Conservation (phyloP, 2,113 vertebrate species). For the Rhombomys opimus region DNA sequence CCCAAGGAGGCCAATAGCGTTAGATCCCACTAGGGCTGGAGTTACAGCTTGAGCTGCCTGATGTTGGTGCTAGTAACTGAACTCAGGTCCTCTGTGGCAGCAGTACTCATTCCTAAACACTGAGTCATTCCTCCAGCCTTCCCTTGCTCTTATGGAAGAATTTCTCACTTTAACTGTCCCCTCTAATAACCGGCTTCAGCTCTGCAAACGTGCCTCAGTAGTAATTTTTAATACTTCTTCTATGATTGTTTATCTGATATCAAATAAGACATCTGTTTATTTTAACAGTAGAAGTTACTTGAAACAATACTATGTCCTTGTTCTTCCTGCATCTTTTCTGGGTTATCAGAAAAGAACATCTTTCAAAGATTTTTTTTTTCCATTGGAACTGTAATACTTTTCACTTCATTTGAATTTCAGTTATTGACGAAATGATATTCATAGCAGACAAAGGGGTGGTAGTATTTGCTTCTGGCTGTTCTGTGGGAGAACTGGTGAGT, state of each 20-base stretch:
- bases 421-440: slow-evolving; percentile 80
- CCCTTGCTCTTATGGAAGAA: background rate
- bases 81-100: background rate
- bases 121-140: background rate
- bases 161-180: background rate
- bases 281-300: slow-evolving; percentile 18
- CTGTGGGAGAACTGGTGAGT: slow-evolving; percentile 80
- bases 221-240: slow-evolving; percentile 29
- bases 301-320: slow-evolving; percentile 32
- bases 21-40: background rate
- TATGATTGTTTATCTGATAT: slow-evolving; percentile 46
- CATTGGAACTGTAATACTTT: slow-evolving; percentile 81
- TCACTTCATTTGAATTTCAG: slow-evolving; percentile 86
- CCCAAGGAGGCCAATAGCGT: background rate
- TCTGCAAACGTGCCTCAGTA: background rate
- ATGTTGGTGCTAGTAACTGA: background rate
- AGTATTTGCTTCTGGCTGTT: slow-evolving; percentile 82
- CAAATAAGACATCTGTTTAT: slow-evolving; percentile 55
- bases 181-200: background rate
- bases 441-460: slow-evolving; percentile 82
- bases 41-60: background rate
- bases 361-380: slow-evolving; percentile 77
- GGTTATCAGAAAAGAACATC: slow-evolving; percentile 65
- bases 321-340: slow-evolving; percentile 74
- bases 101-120: background rate